A percentile compares a stretch with the other conserved stretches of the same genome.
Evolutionary conservation across 2,113 vertebrate genomes (phyloP).

Genomic region (Rousettus leschenaultii): DNA sequence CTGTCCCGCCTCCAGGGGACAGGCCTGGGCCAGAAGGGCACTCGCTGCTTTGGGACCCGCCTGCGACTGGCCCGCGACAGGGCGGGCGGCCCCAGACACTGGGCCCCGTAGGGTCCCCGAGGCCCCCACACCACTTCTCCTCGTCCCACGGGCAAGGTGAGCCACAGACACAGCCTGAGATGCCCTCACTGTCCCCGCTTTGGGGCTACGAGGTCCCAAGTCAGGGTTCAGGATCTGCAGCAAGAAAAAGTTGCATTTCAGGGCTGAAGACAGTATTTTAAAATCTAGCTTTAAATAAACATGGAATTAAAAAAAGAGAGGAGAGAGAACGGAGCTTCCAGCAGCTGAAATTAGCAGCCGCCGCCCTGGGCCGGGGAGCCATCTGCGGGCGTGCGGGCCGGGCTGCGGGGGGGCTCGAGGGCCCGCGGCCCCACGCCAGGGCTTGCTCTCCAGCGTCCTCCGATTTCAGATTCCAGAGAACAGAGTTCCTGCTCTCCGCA

Average conservation of each 20-base stretch:
- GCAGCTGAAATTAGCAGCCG: constrained; percentile 69
- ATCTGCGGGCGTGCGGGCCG: constrained; percentile 38
- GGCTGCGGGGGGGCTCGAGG: too few species aligned
- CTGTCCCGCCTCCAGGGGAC: neutral
- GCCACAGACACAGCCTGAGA: neutral
- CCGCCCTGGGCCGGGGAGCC: constrained; percentile 60
- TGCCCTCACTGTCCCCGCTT: fast-evolving
- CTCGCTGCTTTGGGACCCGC: fast-evolving
- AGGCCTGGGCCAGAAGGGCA: neutral
- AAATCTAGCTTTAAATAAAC: constrained; percentile 58
- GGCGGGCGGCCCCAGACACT: neutral
- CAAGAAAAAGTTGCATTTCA: constrained; percentile 17
- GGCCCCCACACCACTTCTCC: too few species aligned
- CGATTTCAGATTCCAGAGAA: neutral
- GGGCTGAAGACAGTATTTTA: constrained; percentile 55
- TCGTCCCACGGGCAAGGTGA: neutral
- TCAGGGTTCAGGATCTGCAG: neutral
- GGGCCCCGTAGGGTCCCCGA: fast-evolving
- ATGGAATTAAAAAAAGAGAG: neutral
- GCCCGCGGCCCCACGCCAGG: neutral
- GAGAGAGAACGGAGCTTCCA: neutral
- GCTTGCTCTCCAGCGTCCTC: neutral
- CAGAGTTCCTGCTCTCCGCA: neutral
- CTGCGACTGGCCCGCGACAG: fast-evolving
- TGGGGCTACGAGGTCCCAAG: fast-evolving